These are phyloP conservation scores for Xanthia icteritia DNA, from an alignment of 2,888 invertebrate genomes.

Conservation along the genomic window DNA sequence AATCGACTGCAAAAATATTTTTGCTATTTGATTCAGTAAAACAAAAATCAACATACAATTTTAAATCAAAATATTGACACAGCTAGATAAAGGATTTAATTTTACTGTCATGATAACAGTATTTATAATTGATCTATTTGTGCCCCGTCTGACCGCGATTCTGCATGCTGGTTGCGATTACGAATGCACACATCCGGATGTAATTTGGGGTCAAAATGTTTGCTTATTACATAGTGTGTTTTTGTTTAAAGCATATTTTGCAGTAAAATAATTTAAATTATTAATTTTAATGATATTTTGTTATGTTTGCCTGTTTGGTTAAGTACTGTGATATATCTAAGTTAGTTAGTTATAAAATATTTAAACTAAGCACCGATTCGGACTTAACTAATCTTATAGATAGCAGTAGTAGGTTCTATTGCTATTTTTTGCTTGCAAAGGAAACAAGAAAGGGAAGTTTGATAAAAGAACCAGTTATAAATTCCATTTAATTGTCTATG, in stretches of 20 bases:
- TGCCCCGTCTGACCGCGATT: slow-evolving; percentile 7
- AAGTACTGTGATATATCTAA: background rate
- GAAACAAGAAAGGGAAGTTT: background rate
- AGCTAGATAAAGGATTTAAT: background rate
- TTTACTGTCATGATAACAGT: background rate
- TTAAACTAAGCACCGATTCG: no score
- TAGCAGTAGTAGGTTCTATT: background rate
- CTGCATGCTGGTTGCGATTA: slow-evolving; percentile 34
- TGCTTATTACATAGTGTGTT: slow-evolving; percentile 9
- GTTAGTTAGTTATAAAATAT: no score
- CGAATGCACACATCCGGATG: slow-evolving; percentile 13
- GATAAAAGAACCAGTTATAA: background rate
- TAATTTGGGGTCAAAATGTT: slow-evolving; percentile 26
- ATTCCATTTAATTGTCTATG: background rate
- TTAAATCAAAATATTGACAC: background rate
- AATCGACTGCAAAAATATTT: background rate
- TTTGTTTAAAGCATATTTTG: background rate
- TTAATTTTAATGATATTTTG: background rate
- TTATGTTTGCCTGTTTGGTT: background rate
- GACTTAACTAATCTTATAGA: background rate
- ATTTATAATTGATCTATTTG: slow-evolving; percentile 32
- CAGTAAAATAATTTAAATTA: background rate
- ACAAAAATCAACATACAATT: background rate
- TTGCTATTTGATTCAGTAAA: background rate
- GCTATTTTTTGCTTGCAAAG: background rate